phyloP scores from a whole-genome alignment of 2,113 vertebrate species.

The Microtus oregoni region DNA sequence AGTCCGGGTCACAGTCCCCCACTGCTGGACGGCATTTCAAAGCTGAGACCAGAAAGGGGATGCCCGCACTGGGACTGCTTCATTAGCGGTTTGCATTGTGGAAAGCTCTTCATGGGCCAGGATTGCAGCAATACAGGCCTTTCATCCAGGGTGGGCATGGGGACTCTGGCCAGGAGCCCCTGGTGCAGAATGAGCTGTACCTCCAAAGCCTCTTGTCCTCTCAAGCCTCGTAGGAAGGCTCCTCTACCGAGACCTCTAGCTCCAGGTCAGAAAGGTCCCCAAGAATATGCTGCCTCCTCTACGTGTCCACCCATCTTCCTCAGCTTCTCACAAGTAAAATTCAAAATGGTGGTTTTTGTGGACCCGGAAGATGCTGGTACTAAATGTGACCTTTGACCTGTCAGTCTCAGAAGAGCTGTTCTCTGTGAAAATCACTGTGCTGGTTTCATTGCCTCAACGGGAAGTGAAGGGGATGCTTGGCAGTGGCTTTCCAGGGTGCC shows the following conservation, averaged over 20 bases:
- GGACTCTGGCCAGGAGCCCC: slow-evolving; percentile 76
- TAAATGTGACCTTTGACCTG: background rate
- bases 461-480: background rate
- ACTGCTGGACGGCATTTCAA: slow-evolving; percentile 76
- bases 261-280: background rate
- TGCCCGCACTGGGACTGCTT: slow-evolving; percentile 82
- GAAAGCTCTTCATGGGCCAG: slow-evolving; percentile 85
- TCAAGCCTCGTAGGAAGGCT: background rate
- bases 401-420: accelerated
- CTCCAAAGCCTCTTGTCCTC: background rate
- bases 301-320: background rate
- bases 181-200: slow-evolving; percentile 73
- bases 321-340: background rate
- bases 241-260: background rate
- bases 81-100: slow-evolving; percentile 86
- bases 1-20: background rate
- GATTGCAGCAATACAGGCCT: slow-evolving; percentile 83
- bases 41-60: slow-evolving; percentile 63
- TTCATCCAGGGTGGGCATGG: slow-evolving; percentile 84
- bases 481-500: background rate
- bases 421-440: background rate
- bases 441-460: background rate
- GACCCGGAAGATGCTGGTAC: background rate
- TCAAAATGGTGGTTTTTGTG: background rate
- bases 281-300: background rate